Evolutionary conservation across 2,888 invertebrate species (phyloP).

Genomic region (Clunio marinus): DNA sequence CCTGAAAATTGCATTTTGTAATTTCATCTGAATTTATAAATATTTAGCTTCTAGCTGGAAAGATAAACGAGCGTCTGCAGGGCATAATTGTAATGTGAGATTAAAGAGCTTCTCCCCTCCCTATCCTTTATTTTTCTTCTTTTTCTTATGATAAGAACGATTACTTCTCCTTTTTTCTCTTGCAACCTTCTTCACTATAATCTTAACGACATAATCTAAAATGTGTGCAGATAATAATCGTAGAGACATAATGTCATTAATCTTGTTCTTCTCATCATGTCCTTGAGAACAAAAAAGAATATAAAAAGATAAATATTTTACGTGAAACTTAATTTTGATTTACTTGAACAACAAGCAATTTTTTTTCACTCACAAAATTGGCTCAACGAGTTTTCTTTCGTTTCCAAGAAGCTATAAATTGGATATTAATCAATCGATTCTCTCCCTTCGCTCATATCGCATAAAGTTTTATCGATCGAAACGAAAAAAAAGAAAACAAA

Average conservation of each 20-base stretch:
- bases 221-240: constrained; percentile 20
- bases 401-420: too few relatives aligned
- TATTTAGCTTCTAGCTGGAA: not conserved
- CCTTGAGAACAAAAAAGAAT: too few relatives aligned
- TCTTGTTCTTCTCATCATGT: constrained; percentile 18
- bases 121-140: too few relatives aligned
- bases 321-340: too few relatives aligned
- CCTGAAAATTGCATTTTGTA: not conserved
- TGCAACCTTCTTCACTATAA: not conserved
- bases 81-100: not conserved
- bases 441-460: too few relatives aligned
- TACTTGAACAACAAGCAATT: too few relatives aligned
- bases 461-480: not conserved
- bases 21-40: not conserved
- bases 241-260: constrained; percentile 30
- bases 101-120: not conserved
- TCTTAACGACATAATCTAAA: constrained; percentile 33
- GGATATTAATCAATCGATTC: too few relatives aligned
- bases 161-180: not conserved
- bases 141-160: not conserved
- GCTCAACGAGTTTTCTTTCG: too few relatives aligned
- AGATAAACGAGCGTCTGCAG: not conserved
- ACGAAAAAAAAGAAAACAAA: too few relatives aligned
- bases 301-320: too few relatives aligned
- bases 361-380: too few relatives aligned